These are phyloP conservation scores for Ceratosolen fusciceps DNA, from an alignment of 1,140 invertebrate genomes.

Conservation along the genomic window DNA sequence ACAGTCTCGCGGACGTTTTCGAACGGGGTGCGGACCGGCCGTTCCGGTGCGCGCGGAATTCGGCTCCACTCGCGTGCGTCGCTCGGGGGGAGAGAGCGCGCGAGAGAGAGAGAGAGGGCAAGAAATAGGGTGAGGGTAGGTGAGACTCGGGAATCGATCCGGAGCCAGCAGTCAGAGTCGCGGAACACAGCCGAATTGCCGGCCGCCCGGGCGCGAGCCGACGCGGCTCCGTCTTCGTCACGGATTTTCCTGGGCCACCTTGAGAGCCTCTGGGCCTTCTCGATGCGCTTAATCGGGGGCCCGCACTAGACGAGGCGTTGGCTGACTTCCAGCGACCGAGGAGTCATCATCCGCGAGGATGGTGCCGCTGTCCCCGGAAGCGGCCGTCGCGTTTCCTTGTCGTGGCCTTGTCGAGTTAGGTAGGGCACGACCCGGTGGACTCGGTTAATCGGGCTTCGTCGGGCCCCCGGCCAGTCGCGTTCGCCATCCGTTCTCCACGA, in stretches of 20 bases:
- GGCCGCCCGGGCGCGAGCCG: too few relatives aligned
- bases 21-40: neutral
- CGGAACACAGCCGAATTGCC: neutral
- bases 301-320: neutral
- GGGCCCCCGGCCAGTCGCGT: too few relatives aligned
- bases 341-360: neutral
- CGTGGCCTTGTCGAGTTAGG: neutral
- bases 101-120: neutral
- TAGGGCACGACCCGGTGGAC: too few relatives aligned
- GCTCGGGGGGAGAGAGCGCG: too few relatives aligned
- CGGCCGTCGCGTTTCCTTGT: neutral
- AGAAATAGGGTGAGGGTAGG: too few relatives aligned
- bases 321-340: neutral
- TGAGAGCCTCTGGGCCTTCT: neutral
- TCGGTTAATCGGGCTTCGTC: neutral
- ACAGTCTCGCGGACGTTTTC: neutral
- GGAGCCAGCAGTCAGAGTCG: neutral
- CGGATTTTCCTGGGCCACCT: too few relatives aligned
- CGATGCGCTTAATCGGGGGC: neutral
- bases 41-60: neutral
- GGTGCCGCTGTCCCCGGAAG: too few relatives aligned
- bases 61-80: neutral
- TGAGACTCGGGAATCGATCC: neutral
- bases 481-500: neutral
- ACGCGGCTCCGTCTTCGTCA: too few relatives aligned